A percentile compares a stretch with the other conserved stretches of the same genome.
Conservation (phyloP, 2,888 invertebrate species). For the Yponomeuta cagnagella region DNA sequence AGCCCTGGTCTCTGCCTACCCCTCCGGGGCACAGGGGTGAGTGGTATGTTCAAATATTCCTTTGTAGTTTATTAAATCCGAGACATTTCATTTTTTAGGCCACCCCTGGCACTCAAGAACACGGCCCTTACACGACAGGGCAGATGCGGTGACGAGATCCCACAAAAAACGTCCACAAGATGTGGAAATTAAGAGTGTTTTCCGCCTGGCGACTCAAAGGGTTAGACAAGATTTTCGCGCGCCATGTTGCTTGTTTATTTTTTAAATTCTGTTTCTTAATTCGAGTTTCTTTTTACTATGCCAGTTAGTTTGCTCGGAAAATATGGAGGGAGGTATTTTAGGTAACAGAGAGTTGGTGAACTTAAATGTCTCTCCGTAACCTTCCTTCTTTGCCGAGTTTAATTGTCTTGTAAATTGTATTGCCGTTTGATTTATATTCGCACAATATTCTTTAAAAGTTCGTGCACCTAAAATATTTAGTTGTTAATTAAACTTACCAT, state of each 20-base stretch:
- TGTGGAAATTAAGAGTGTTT: slow-evolving; percentile 61
- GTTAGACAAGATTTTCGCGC: slow-evolving; percentile 42
- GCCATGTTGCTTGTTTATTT: slow-evolving; percentile 28
- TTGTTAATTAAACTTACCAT: background rate
- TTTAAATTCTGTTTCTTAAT: background rate
- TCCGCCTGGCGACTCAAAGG: slow-evolving; percentile 63
- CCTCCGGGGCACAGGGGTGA: too few species aligned
- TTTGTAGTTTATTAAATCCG: too few species aligned
- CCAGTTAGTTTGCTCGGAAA: background rate
- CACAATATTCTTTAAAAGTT: too few species aligned
- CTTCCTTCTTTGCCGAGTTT: background rate
- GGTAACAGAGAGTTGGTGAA: background rate
- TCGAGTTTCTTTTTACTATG: background rate
- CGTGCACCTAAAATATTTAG: background rate
- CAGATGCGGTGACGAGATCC: slow-evolving; percentile 32
- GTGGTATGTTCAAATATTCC: too few species aligned
- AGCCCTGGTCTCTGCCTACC: too few species aligned
- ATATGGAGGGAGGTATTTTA: background rate
- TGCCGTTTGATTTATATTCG: background rate
- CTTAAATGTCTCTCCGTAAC: background rate
- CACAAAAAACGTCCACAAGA: slow-evolving; percentile 47
- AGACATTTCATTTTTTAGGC: slow-evolving; percentile 23
- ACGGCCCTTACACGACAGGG: slow-evolving; percentile 36
- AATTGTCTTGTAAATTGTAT: background rate
- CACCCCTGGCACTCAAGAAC: slow-evolving; percentile 43